These are phyloP conservation scores for Synergus umbraculus DNA, from an alignment of 2,888 invertebrate genomes.

Conservation along the genomic window DNA sequence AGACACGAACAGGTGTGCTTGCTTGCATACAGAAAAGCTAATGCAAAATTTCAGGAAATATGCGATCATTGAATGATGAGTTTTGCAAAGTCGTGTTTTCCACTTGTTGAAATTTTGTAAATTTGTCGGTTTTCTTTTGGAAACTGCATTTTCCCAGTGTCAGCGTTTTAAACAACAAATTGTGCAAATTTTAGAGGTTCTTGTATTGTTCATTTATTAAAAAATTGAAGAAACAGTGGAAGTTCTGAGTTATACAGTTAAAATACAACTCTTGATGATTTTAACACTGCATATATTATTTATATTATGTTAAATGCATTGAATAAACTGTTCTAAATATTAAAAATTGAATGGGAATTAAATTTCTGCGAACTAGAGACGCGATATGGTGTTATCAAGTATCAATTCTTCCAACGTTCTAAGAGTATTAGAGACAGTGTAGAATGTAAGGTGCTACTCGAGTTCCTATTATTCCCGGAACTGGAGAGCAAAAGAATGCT, in stretches of 20 bases:
- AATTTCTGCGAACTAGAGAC: neutral
- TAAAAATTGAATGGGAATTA: neutral
- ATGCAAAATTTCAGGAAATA: slow-evolving; percentile 18
- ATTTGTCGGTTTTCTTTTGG: neutral
- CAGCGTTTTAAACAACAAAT: neutral
- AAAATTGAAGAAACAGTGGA: neutral
- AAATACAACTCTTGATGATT: neutral
- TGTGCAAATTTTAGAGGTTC: too few species aligned
- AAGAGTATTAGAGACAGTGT: slow-evolving; percentile 13
- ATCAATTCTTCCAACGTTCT: slow-evolving; percentile 20
- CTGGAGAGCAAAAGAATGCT: slow-evolving; percentile 54
- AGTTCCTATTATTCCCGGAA: slow-evolving; percentile 50
- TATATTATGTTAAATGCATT: neutral
- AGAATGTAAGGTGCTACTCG: slow-evolving; percentile 34
- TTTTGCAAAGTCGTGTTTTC: neutral
- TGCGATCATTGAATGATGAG: neutral
- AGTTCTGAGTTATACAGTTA: neutral
- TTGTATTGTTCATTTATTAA: neutral
- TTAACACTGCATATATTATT: too few species aligned
- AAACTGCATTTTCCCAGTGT: neutral
- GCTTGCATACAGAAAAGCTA: slow-evolving; percentile 26
- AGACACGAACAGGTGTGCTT: slow-evolving; percentile 35
- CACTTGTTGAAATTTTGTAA: neutral
- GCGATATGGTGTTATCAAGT: slow-evolving; percentile 20
- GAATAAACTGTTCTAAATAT: neutral